Percentiles rank a stretch among this genome's conserved stretches.
Conservation (phyloP, 1,140 invertebrate genomes). For the Pissodes strobi region DNA sequence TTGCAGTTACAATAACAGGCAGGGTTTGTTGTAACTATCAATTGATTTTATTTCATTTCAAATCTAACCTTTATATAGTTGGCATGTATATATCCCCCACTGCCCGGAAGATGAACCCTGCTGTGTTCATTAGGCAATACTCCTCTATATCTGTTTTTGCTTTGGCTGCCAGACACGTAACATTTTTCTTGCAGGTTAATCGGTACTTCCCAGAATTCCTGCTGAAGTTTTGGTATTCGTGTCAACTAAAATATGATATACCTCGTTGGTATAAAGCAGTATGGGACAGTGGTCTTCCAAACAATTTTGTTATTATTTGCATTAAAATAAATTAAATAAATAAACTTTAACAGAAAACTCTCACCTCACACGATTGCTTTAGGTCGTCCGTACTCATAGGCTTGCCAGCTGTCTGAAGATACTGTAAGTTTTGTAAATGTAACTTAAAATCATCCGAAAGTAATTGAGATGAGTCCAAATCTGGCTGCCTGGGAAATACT, state of each 20-base stretch:
- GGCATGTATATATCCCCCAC: constrained; percentile 82
- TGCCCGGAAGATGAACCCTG: constrained; percentile 67
- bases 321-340: no score
- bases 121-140: constrained; percentile 86
- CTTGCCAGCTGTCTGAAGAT: constrained; percentile 68
- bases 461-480: constrained; percentile 48
- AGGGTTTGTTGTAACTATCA: no score
- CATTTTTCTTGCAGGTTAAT: constrained; percentile 88
- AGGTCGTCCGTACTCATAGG: constrained; percentile 56
- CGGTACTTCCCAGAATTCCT: constrained; percentile 93
- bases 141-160: constrained; percentile 87
- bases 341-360: constrained; percentile 8
- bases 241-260: no score
- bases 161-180: constrained; percentile 83
- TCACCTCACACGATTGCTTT: constrained; percentile 50
- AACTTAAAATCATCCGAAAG: constrained; percentile 66
- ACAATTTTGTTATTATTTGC: constrained; percentile 40
- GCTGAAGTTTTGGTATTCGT: constrained; percentile 77
- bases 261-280: no score
- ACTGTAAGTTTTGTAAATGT: constrained; percentile 71
- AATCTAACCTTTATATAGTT: constrained; percentile 89
- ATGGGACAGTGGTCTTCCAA: no score
- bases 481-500: constrained; percentile 51
- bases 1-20: no score
- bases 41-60: no score